phyloP scores from a whole-genome alignment of 2,797 vertebrate species.

The Pempheris klunzingeri region DNA sequence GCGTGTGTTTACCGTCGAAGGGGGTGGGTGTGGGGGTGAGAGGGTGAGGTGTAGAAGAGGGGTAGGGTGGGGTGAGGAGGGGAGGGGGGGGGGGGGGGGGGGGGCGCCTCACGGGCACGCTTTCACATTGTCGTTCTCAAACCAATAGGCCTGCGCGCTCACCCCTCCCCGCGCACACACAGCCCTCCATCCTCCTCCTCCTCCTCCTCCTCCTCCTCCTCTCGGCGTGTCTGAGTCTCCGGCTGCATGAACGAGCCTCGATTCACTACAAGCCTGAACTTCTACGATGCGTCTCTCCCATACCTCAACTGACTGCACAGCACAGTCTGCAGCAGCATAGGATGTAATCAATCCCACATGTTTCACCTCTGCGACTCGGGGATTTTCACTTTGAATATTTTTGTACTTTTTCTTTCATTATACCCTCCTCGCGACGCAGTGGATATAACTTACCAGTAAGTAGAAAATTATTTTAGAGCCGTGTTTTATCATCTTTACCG shows the following conservation, averaged over 20 bases:
- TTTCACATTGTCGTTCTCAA: constrained; percentile 88
- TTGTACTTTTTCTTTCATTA: constrained; percentile 79
- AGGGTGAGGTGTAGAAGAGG: constrained; percentile 22
- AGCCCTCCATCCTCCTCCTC: constrained; percentile 7
- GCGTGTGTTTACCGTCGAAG: constrained; percentile 85
- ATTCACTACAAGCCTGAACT: constrained; percentile 88
- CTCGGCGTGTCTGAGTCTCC: constrained; percentile 89
- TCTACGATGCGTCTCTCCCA: constrained; percentile 84
- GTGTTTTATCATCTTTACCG: constrained; percentile 42
- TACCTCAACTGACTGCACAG: constrained; percentile 83
- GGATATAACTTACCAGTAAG: constrained; percentile 88
- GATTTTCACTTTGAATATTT: constrained; percentile 80
- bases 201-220: constrained; percentile 71
- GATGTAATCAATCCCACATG: constrained; percentile 89
- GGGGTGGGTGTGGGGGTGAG: not conserved
- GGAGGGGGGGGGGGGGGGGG: constrained; percentile 73
- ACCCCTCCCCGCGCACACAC: constrained; percentile 72
- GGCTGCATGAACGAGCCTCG: constrained; percentile 90
- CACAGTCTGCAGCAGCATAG: constrained; percentile 84
- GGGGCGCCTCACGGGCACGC: constrained; percentile 91
- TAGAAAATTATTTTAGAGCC: constrained; percentile 70
- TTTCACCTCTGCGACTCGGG: constrained; percentile 78
- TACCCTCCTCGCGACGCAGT: constrained; percentile 70
- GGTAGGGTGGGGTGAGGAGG: constrained; percentile 26
- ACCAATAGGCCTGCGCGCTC: constrained; percentile 90